Percentiles rank a stretch among this genome's conserved stretches.
These are phyloP conservation scores for Dreissena rostriformis DNA, from an alignment of 1,140 invertebrate species.

Conservation along the genomic window DNA sequence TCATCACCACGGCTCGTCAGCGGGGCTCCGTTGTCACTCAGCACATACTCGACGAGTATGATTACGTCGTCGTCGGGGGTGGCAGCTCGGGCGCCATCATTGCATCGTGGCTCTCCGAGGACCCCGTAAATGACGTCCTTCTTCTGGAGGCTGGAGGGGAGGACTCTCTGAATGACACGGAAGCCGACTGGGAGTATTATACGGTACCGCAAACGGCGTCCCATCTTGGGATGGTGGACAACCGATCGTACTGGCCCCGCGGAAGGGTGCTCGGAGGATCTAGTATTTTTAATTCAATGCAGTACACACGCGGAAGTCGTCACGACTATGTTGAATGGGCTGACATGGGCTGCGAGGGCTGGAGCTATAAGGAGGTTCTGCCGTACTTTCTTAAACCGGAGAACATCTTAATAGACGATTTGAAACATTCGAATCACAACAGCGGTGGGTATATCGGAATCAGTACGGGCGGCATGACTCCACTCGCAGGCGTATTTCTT, in stretches of 20 bases:
- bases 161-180: slow-evolving; percentile 93
- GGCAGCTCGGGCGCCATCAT: slow-evolving; percentile 92
- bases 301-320: slow-evolving; percentile 95
- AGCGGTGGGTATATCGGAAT: slow-evolving; percentile 32
- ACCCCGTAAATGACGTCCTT: slow-evolving; percentile 87
- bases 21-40: slow-evolving; percentile 85
- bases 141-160: slow-evolving; percentile 95
- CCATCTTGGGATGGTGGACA: slow-evolving; percentile 87
- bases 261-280: slow-evolving; percentile 87
- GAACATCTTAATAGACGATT: slow-evolving; percentile 31
- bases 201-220: slow-evolving; percentile 91
- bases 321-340: slow-evolving; percentile 97
- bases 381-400: slow-evolving; percentile 84
- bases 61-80: slow-evolving; percentile 39
- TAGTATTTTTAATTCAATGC: slow-evolving; percentile 96
- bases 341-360: slow-evolving; percentile 92
- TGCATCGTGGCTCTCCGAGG: slow-evolving; percentile 93
- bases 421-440: slow-evolving; percentile 41
- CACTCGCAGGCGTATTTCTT: slow-evolving; percentile 38
- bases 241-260: slow-evolving; percentile 78
- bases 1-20: too few relatives aligned
- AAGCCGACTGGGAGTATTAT: slow-evolving; percentile 94
- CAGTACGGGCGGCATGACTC: slow-evolving; percentile 33
- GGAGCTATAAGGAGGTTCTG: slow-evolving; percentile 92
- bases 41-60: slow-evolving; percentile 84